Conservation (phyloP, 2,797 vertebrate species). For the Diplodus sargus region DNA sequence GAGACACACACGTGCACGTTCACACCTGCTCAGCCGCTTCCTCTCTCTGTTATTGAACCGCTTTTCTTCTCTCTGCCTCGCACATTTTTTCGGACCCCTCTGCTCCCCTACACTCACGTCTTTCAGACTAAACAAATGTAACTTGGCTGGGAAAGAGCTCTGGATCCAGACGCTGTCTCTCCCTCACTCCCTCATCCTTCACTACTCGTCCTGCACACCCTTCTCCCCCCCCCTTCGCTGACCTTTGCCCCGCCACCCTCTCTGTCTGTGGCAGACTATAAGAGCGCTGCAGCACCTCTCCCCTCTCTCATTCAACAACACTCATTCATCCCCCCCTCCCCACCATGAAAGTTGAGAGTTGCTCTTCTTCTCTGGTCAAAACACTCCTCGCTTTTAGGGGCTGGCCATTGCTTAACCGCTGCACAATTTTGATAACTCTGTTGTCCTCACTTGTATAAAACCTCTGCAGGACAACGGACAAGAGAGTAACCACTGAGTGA, state of each 20-base stretch:
- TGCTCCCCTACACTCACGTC: constrained; percentile 63
- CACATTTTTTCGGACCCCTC: constrained; percentile 43
- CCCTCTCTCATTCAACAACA: constrained; percentile 56
- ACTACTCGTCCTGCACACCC: constrained; percentile 29
- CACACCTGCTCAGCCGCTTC: constrained; percentile 56
- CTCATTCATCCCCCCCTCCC: constrained; percentile 68
- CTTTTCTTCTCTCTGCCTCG: constrained; percentile 66
- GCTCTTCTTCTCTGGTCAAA: constrained; percentile 56
- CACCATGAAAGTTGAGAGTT: constrained; percentile 73
- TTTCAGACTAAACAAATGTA: constrained; percentile 98
- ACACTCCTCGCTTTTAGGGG: constrained; percentile 56
- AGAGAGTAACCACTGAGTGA: constrained; percentile 35
- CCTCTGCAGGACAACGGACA: constrained; percentile 26
- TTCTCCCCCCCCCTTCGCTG: constrained; percentile 10
- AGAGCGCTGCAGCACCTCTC: constrained; percentile 66
- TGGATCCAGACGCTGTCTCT: constrained; percentile 93
- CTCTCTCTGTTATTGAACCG: constrained; percentile 57
- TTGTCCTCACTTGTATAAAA: constrained; percentile 41
- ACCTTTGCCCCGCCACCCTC: constrained; percentile 62
- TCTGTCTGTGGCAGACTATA: constrained; percentile 48
- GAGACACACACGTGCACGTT: constrained; percentile 2
- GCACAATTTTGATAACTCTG: constrained; percentile 52
- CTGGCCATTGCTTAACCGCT: constrained; percentile 79
- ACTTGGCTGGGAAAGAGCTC: constrained; percentile 94
- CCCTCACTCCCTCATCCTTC: constrained; percentile 80